phyloP scores from a whole-genome alignment of 2,797 vertebrate genomes.

The Coilia nasus region DNA sequence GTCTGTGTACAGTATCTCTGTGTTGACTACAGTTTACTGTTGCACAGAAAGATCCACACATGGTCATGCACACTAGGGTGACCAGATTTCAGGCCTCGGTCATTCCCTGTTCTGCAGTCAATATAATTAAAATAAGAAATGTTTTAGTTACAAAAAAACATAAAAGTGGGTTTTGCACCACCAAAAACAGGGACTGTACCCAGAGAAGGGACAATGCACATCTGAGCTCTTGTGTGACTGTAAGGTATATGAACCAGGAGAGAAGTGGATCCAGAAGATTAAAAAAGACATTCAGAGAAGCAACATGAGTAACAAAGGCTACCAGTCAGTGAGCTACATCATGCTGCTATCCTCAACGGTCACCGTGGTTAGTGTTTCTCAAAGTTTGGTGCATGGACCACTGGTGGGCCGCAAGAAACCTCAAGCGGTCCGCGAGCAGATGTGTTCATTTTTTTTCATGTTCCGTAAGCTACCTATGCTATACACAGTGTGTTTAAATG shows the following conservation, averaged over 20 bases:
- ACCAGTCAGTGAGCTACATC: not conserved
- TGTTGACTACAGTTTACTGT: not conserved
- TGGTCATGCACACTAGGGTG: no score
- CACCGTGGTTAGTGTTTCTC: not conserved
- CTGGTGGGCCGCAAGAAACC: no score
- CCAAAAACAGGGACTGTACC: not conserved
- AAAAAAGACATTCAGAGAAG: not conserved
- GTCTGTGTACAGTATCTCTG: not conserved
- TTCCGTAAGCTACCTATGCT: no score
- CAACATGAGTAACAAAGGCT: not conserved
- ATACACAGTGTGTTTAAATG: no score
- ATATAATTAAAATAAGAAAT: no score
- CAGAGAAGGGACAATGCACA: not conserved
- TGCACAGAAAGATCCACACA: not conserved
- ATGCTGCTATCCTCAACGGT: not conserved
- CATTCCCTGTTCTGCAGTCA: no score
- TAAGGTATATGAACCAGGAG: not conserved
- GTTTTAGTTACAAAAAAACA: no score
- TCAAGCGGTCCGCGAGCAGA: no score
- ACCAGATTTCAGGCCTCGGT: no score
- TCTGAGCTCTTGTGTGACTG: not conserved
- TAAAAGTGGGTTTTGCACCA: not conserved
- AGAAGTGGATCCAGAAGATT: not conserved
- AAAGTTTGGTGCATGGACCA: no score
- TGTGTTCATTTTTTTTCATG: no score